Evolutionary conservation across 2,797 vertebrate genomes (phyloP), one percentile per base, ranked within the genome.

Genomic region (Buceros bicornis): DNA sequence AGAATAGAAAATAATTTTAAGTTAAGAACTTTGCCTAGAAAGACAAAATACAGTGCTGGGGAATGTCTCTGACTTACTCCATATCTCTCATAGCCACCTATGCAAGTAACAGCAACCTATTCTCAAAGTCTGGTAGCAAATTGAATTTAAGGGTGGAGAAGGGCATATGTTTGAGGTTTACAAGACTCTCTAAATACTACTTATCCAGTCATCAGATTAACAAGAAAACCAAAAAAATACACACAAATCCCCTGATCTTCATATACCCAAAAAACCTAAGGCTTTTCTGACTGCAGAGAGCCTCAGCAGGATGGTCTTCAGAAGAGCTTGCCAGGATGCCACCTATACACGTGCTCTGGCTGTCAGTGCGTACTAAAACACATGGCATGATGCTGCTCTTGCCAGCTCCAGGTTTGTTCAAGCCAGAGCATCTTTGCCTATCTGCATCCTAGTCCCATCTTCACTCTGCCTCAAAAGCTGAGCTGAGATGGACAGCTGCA

Each of bases 201-300:
- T 42, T 85, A 57, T 3, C 17, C 45, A 74, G 31, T 26, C 4
- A 2, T 10, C 53, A 73, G 25, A 29, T 24, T 72, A 91, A 78
- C 37, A 40, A 40, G 8, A 40, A 40, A 40, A 40, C 37, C 37
- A 40, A 40, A 40, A 90, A 79, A 35, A 31, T 45, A 61, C 45
- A 48, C 4, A 10, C 29, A 54, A 33, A 57, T 76, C 73, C 11
- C 16, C 16, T 47, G 40, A 45, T 7, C 29, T 53, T 61, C n/a
- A 13, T 16, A 48, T 7, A 40, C 3, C 2, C 33, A 71, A 24
- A 65, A 69, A 40, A 79, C 33, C 0, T 0, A 83, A 62, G 50
- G 26, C 33, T 33, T 33, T 33, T 31, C 58, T 13, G 24, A 6
- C 6, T 56, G 73, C 42, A 82, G 54, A 50, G 42, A 89, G 50